Base-by-base conservation (phyloP, 2,797 vertebrate species). In the Smutsia gigantea region DNA sequence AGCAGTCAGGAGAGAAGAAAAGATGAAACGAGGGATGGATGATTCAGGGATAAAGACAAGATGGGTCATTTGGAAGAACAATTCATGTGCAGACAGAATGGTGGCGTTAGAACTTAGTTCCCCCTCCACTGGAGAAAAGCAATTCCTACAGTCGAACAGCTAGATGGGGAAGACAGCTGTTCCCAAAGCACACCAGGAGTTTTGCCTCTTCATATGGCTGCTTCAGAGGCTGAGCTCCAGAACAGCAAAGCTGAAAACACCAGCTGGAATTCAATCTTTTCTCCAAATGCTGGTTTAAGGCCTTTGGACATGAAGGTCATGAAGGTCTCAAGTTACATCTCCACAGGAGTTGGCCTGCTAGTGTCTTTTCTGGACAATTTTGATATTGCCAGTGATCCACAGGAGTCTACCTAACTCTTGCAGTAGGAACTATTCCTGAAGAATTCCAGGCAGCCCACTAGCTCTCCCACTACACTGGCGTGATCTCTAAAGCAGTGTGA, bases 401-500 rank as follows among this genome's bases (percentile, higher is more conserved):
- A 66, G 55, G 51, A 84, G 53, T 64, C 79, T 64, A 27, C 17
- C 61, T 79, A 46, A 74, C 42, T 74, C 29, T 55, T 66, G 14
- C 13, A 61, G 74, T 55, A 75, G 5, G 83, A 86, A 84, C 49
- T 27, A 63, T 27, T 63, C 18, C n/a, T 74, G 57, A 18, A 64
- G 5, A 72, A 94, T 27, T 87, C 11, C 29, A 88, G 83, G 88
- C 39, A 79, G 87, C 39, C 25, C 34, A n/a, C 61, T 34, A 29
- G 34, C 19, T 75, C 51, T n/a, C 46, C 68, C 25, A 53, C 18
- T 21, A 51, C 25, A 25, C 8, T 39, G 21, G 37, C 61, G 25
- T 53, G 59, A 89, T 51, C 39, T 61, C 42, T 91, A 72, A 89
- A 93, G 68, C 39, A 93, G 71, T 68, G 31, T 87, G 75, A 90